Evolutionary conservation across 2,888 invertebrate genomes (phyloP).

Genomic region (Palloptera scutellata): DNA sequence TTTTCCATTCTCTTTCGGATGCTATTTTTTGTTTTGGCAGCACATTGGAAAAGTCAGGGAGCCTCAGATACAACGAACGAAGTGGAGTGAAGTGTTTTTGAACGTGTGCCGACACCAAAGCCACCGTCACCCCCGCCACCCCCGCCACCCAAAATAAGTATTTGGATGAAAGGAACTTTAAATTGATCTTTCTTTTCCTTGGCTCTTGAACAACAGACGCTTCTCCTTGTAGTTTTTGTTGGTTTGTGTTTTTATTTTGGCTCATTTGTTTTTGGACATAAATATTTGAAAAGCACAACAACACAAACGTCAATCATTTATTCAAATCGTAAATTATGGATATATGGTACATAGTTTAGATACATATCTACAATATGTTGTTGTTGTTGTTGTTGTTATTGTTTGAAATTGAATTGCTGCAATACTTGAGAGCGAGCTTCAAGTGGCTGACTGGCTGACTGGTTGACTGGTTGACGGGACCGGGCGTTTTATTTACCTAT

Average conservation of each 20-base stretch:
- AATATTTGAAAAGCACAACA: constrained; percentile 31
- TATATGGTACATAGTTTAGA: constrained; percentile 27
- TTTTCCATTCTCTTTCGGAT: neutral
- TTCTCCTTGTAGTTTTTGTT: neutral
- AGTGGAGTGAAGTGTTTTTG: neutral
- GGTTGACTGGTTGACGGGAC: too few relatives aligned
- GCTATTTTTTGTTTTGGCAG: too few relatives aligned
- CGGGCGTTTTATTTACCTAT: too few relatives aligned
- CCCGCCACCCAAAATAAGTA: too few relatives aligned
- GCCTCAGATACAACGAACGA: too few relatives aligned
- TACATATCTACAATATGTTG: neutral
- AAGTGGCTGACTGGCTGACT: too few relatives aligned
- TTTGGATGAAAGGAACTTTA: constrained; percentile 1
- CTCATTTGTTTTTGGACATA: constrained; percentile 3
- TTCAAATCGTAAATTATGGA: constrained; percentile 51
- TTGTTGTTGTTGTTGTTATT: neutral
- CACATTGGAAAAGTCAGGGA: too few relatives aligned
- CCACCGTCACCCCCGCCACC: too few relatives aligned
- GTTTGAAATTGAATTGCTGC: too few relatives aligned
- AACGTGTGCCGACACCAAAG: neutral
- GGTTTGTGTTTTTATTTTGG: constrained; percentile 1
- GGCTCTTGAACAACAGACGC: neutral
- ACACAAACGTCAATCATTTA: constrained; percentile 56
- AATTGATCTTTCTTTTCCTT: neutral
- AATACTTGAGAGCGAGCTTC: too few relatives aligned